Evolutionary conservation across 2,113 vertebrate species (phyloP).

Genomic region (Grammomys surdaster): DNA sequence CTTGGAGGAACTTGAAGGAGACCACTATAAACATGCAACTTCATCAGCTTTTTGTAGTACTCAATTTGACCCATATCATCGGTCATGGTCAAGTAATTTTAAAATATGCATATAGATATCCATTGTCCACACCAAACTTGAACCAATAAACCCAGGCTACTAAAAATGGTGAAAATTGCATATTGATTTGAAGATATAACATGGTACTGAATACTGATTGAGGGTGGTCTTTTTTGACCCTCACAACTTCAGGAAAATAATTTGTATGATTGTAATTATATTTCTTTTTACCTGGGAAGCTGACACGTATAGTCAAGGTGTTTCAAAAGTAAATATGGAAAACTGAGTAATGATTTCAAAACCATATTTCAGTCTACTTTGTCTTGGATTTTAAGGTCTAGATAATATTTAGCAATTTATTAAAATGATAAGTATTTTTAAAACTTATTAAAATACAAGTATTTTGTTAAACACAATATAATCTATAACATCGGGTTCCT

Average conservation of each 20-base stretch:
- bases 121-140: slow-evolving; percentile 27
- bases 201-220: slow-evolving; percentile 83
- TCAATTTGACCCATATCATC: not conserved
- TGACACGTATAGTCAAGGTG: slow-evolving; percentile 84
- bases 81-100: not conserved
- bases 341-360: slow-evolving; percentile 86
- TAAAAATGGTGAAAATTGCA: slow-evolving; percentile 75
- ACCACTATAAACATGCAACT: not conserved
- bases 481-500: slow-evolving; percentile 56
- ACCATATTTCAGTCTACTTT: slow-evolving; percentile 83
- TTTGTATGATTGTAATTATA: slow-evolving; percentile 88
- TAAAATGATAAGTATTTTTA: slow-evolving; percentile 39
- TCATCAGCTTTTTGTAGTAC: not conserved
- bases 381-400: slow-evolving; percentile 79
- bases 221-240: slow-evolving; percentile 82
- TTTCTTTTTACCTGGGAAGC: slow-evolving; percentile 85
- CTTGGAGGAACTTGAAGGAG: not conserved
- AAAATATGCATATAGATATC: not conserved
- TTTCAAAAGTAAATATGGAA: slow-evolving; percentile 86
- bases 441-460: slow-evolving; percentile 39
- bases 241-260: slow-evolving; percentile 82
- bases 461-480: slow-evolving; percentile 65
- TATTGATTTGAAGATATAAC: slow-evolving; percentile 87
- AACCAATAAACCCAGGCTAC: not conserved
- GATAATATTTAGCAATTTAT: slow-evolving; percentile 71